Evolutionary conservation across 2,113 vertebrate species (phyloP).

Genomic region (Benitochromis conjunctus): DNA sequence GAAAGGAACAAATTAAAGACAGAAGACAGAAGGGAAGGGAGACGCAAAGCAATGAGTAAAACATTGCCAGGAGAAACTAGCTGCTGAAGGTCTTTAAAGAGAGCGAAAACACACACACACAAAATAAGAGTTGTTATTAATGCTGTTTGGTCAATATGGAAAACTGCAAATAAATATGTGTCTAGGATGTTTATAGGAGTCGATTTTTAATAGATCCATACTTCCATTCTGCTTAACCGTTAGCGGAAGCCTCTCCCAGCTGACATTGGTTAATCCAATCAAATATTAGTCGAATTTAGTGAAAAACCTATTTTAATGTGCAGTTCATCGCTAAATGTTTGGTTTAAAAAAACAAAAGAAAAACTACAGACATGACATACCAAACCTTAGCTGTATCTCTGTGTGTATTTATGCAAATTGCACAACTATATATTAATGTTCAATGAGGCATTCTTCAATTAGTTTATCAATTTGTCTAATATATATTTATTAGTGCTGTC

Average conservation of each 20-base stretch:
- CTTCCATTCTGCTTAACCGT: not conserved
- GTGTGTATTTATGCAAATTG: not conserved
- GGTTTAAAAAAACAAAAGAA: not conserved
- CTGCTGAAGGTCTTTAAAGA: slow-evolving; percentile 1
- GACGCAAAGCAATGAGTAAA: not conserved
- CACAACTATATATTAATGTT: not conserved
- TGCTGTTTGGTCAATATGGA: slow-evolving; percentile 1
- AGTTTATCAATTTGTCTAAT: not conserved
- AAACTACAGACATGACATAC: not conserved
- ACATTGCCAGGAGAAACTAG: not conserved
- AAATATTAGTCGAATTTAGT: not conserved
- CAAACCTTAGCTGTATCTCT: not conserved
- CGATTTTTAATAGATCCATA: not conserved
- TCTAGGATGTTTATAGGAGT: not conserved
- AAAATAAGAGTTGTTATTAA: not conserved
- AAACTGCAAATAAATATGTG: not conserved
- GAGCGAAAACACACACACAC: not conserved
- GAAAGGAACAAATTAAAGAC: not conserved
- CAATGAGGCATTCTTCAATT: not conserved
- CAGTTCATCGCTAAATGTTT: not conserved
- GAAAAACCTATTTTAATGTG: not conserved
- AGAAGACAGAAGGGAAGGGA: not conserved
- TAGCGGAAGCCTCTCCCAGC: not conserved
- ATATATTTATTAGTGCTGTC: not conserved
- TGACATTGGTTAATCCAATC: not conserved